Evolutionary conservation across 2,888 invertebrate genomes (phyloP), one percentile per base, ranked within the genome.

Genomic region (Pristionchus entomophagus): DNA sequence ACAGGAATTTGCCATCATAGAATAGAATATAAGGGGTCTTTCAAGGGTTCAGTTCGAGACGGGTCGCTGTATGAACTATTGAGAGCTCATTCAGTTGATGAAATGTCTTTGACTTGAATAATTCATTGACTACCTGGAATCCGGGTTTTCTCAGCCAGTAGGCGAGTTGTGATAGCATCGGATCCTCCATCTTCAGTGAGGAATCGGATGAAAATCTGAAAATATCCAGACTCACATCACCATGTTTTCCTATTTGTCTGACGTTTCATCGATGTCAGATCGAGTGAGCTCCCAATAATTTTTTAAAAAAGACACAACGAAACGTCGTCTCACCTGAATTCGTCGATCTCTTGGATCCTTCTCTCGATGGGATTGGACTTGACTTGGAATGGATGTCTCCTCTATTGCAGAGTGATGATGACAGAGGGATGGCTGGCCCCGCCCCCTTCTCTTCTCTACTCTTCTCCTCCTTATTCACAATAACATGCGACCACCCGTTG

Each of bases 151-250:
- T 41, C 45, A 84, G 49, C 83, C 83, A 84, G 65, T 53, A 84
- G 65, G 49, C 49, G 83, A 84, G 62, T 32, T 84, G 83, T 29
- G 83, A 84, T 45, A 84, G 49, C 62, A 65, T 49, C 65, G 65
- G 62, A 32, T 84, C 83, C 26, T 84, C 83, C 83, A 84, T 84
- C n/a, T 8, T 83, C 38, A 26, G 17, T 17, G n/a, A n/a, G 56
- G 26, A 26, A n/a, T n/a, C n/a, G n/a, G 56, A 59, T 14, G 45
- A 45, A n/a, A 53, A 26, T 35, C 65, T 65, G 65, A 0, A 65
- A 65, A 59, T n/a, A n/a, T n/a, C n/a, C n/a, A n/a, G n/a, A n/a
- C n/a, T n/a, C n/a, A n/a, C n/a, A n/a, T n/a, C n/a, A n/a, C n/a
- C n/a, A n/a, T n/a, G n/a, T n/a, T n/a, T n/a, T n/a, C n/a, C n/a